Base-by-base conservation (phyloP, 2,113 vertebrate genomes). In the Chaenocephalus aceratus region DNA sequence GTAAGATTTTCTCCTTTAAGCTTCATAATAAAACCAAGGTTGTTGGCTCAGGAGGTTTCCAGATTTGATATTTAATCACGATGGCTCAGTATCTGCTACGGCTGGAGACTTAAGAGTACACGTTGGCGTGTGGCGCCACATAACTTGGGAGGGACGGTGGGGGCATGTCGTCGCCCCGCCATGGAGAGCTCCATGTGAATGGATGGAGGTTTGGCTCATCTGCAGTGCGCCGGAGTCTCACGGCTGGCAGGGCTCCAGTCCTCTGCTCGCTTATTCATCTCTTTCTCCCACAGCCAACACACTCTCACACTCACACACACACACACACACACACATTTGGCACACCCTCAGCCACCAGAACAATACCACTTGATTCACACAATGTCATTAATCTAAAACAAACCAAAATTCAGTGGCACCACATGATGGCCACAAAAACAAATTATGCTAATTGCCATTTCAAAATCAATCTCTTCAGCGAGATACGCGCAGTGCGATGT, bases 201-300 rank as follows among this genome's bases (percentile, higher is more conserved):
- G 87, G 82, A 88, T 77, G 77, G 83, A 86, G 80, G 90, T 87
- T 87, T 83, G 86, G 80, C 91, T 92, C 87, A 89, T 93, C 93
- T 94, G 92, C 92, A 92, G 89, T 91, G 90, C 75, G 86, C 87
- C 90, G 68, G 79, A 88, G 91, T 91, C 90, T 89, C 85, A 53
- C 77, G 54, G 63, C 75, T 93, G 93, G 92, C 92, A 89, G 60
- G 44, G 66, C 57, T 91, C 88, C 92, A 92, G 86, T 79, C 62
- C 90, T 87, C 76, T 65, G 68, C 85, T 89, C 65, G 78, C 86
- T 89, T 91, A 90, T 92, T 93, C 91, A 89, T 90, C 89, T 81
- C 84, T 88, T 86, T 90, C 78, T 89, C 71, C 78, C 82, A 86
- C 81, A 84, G 86, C 81, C 85, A 82, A 86, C 83, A 71, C 9